Evolutionary conservation across 2,113 vertebrate genomes (phyloP).

Genomic region (Lophotis ruficrista): DNA sequence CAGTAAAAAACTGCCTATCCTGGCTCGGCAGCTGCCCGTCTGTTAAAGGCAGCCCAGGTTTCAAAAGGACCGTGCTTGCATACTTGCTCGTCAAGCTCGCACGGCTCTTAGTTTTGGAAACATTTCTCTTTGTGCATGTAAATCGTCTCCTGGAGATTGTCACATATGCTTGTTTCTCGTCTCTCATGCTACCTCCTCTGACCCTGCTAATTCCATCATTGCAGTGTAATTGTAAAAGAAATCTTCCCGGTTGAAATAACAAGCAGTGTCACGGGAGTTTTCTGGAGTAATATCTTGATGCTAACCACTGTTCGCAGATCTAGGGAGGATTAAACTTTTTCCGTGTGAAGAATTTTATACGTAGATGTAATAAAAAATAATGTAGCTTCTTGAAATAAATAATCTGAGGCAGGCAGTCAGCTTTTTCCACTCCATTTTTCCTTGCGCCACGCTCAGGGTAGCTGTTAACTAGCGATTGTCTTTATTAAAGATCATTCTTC

Average conservation of each 20-base stretch:
- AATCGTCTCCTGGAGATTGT: background rate
- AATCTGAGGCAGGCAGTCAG: background rate
- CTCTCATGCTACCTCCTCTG: slow-evolving; percentile 7
- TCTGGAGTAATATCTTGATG: background rate
- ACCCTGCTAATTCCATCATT: slow-evolving; percentile 7
- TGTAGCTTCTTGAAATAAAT: background rate
- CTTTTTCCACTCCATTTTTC: background rate
- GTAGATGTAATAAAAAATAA: background rate
- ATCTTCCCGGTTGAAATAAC: background rate
- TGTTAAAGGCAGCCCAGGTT: slow-evolving; percentile 1
- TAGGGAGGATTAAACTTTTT: background rate
- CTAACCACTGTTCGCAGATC: background rate
- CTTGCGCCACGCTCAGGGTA: background rate
- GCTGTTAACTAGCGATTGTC: background rate
- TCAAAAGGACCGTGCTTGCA: background rate
- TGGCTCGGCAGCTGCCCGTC: background rate
- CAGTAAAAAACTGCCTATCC: background rate
- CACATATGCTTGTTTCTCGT: background rate
- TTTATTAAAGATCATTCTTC: background rate
- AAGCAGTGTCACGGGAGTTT: background rate
- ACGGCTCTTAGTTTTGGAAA: background rate
- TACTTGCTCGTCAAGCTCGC: background rate
- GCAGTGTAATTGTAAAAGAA: background rate
- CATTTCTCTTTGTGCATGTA: background rate
- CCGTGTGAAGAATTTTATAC: background rate